These are phyloP conservation scores for Charina bottae DNA, from an alignment of 2,113 vertebrate genomes.

Conservation along the genomic window DNA sequence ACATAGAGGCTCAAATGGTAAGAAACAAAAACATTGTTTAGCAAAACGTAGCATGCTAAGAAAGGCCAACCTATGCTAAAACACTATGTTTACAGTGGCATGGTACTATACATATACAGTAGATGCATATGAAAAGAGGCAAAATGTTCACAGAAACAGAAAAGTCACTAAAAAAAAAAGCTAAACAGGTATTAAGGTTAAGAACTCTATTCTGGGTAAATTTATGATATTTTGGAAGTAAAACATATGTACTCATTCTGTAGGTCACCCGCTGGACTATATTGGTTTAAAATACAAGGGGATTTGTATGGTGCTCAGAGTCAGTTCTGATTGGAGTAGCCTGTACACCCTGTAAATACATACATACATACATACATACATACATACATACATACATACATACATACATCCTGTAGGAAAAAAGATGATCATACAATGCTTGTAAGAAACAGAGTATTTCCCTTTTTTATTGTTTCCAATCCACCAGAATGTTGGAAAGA, in stretches of 20 bases:
- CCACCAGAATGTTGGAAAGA: too few relatives aligned
- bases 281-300: not conserved
- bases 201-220: not conserved
- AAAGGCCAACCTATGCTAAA: slow-evolving; percentile 16
- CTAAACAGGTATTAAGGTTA: not conserved
- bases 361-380: too few relatives aligned
- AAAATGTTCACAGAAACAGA: not conserved
- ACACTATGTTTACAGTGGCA: not conserved
- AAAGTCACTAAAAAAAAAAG: not conserved
- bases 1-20: slow-evolving; percentile 2
- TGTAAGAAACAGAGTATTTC: too few relatives aligned
- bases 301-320: not conserved
- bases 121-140: not conserved
- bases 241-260: not conserved
- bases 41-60: slow-evolving; percentile 2
- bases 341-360: too few relatives aligned
- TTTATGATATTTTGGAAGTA: not conserved
- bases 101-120: not conserved
- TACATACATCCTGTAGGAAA: too few relatives aligned
- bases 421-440: too few relatives aligned
- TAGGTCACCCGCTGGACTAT: not conserved
- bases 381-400: too few relatives aligned
- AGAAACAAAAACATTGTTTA: slow-evolving; percentile 27
- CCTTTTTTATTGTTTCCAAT: too few relatives aligned
- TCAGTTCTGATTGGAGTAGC: too few relatives aligned